phyloP scores from a whole-genome alignment of 2,888 invertebrate species.

The Tipula lateralis region DNA sequence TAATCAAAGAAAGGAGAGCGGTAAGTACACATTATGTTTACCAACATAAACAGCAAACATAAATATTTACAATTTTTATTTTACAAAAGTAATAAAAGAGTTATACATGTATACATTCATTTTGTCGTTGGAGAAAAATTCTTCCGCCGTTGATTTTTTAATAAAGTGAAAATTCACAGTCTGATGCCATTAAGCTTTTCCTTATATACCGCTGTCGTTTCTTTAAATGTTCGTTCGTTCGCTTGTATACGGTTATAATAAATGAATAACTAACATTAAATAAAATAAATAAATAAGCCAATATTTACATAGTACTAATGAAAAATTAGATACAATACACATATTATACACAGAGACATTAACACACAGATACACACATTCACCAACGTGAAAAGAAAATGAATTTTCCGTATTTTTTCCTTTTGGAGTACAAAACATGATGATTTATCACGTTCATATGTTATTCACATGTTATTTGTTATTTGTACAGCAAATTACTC shows the following conservation, averaged over 20 bases:
- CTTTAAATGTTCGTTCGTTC: neutral
- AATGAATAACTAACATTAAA: neutral
- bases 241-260: neutral
- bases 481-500: too few species aligned
- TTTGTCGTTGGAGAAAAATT: neutral
- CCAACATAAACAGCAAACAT: neutral
- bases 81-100: neutral
- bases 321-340: neutral
- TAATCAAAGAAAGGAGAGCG: neutral
- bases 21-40: neutral
- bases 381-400: too few species aligned
- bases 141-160: neutral
- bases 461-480: too few species aligned
- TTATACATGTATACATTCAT: neutral
- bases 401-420: too few species aligned
- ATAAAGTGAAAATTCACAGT: neutral
- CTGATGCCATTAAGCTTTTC: neutral
- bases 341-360: too few species aligned
- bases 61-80: neutral
- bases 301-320: neutral
- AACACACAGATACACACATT: too few species aligned
- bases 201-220: neutral
- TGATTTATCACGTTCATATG: too few species aligned
- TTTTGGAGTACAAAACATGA: too few species aligned
- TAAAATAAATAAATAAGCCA: neutral